Evolutionary conservation across 1,140 invertebrate species (phyloP), one percentile per base, ranked within the genome.

Genomic region (Halotydeus destructor): DNA sequence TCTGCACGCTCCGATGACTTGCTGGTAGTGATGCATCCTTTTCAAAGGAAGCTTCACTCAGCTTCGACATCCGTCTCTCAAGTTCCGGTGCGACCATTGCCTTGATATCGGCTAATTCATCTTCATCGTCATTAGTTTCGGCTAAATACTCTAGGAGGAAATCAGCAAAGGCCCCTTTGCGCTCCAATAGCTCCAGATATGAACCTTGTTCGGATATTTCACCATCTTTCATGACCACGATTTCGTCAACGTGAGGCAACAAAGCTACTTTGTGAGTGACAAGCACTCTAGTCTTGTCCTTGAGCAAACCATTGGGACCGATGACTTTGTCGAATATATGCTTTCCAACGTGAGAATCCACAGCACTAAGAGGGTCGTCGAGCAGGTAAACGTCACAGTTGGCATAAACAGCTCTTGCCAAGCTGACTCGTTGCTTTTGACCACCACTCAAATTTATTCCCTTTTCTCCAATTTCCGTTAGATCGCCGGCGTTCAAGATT

Each of bases 261-360:
- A 81, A 86, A 1, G 49, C 46, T 6, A 56, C 16, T 18, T 43
- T 43, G 34, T 55, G 47, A 11, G 54, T 55, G 1, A 54, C 54
- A 11, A 55, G 34, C 14, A 55, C 35, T 24, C 54, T 19, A 3
- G 54, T 55, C 38, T 82, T 85, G 28, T 69, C 65, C 45, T 74
- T 74, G 16, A 89, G 59, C 2, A 89, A 45, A 16, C 83, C 82
- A 40, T 67, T 71, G 6, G 78, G 75, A 33, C 82, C 79, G 32
- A 82, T 71, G 31, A 83, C 75, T 55, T 86, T 74, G 48, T 94
- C 83, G 57, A 96, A 94, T 44, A 96, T 89, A 55, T 93, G 84
- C 60, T 84, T 84, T 8, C 83, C 82, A 14, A 96, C 88, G 59
- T 94, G 85, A 27, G 79, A 74, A 59, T 96, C 89, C 3, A 97